These are phyloP conservation scores for Melanotus villosus DNA, from an alignment of 2,888 invertebrate genomes.

Conservation along the genomic window DNA sequence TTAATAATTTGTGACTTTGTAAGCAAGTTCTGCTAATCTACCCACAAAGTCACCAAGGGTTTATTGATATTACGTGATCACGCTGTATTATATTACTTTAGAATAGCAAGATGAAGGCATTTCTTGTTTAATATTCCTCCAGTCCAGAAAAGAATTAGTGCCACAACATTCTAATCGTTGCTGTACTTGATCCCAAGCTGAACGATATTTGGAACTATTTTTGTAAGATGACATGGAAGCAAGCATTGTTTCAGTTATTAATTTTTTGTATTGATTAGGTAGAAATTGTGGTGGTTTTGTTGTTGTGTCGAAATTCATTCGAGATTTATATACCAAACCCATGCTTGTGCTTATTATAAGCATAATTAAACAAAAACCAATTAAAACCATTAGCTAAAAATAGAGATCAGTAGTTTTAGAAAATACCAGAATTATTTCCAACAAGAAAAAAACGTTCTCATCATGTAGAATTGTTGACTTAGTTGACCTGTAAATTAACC, in stretches of 20 bases:
- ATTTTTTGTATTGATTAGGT: slow-evolving; percentile 25
- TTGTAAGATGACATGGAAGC: slow-evolving; percentile 38
- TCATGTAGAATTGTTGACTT: too few relatives aligned
- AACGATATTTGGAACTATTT: slow-evolving; percentile 24
- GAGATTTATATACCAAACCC: slow-evolving; percentile 40
- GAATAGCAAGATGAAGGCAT: slow-evolving; percentile 47
- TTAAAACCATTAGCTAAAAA: slow-evolving; percentile 43
- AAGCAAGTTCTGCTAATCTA: too few relatives aligned
- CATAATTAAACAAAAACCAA: slow-evolving; percentile 42
- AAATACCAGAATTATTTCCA: too few relatives aligned
- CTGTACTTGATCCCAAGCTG: slow-evolving; percentile 49
- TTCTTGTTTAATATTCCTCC: slow-evolving; percentile 31
- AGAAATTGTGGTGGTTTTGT: slow-evolving; percentile 25
- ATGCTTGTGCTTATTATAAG: slow-evolving; percentile 40
- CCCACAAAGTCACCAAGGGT: too few relatives aligned
- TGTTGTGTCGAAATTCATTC: slow-evolving; percentile 35
- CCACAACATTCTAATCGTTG: slow-evolving; percentile 51
- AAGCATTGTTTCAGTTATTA: slow-evolving; percentile 42
- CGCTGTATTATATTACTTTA: too few relatives aligned
- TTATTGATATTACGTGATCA: too few relatives aligned
- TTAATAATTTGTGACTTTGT: too few relatives aligned
- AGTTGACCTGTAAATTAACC: too few relatives aligned
- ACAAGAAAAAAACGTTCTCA: too few relatives aligned
- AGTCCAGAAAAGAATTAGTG: slow-evolving; percentile 44
- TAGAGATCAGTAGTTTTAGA: neutral